Evolutionary conservation across 1,140 invertebrate species (phyloP).

Genomic region (Antheraea mylitta): DNA sequence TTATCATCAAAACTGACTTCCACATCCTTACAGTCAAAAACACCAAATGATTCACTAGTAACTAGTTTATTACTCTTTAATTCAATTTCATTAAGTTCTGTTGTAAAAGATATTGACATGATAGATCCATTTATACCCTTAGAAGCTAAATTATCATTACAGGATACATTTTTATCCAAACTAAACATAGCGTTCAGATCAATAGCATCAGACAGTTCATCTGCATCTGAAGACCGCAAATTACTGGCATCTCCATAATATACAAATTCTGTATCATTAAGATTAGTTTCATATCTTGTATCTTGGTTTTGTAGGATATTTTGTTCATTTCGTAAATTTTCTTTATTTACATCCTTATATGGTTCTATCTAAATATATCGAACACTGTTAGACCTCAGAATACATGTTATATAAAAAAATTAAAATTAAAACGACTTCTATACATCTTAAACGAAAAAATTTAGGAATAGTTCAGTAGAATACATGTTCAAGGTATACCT

Average conservation of each 20-base stretch:
- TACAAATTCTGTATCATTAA: background rate
- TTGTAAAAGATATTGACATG: background rate
- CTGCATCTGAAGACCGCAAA: conserved; percentile 37
- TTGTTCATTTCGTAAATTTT: background rate
- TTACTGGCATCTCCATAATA: conserved; percentile 20
- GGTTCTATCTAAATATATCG: background rate
- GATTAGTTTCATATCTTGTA: background rate
- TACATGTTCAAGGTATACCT: too few species aligned
- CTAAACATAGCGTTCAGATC: conserved; percentile 2
- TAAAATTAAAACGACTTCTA: background rate
- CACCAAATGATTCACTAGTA: conserved; percentile 41
- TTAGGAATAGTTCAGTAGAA: too few species aligned
- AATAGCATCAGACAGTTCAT: conserved; percentile 27
- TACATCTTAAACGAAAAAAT: too few species aligned
- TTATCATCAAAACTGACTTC: conserved; percentile 43
- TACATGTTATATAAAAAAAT: background rate
- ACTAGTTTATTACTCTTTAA: conserved; percentile 21
- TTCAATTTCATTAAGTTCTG: background rate
- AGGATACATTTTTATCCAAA: conserved; percentile 1
- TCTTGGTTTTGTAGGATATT: background rate
- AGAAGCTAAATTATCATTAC: background rate
- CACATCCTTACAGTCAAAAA: conserved; percentile 43
- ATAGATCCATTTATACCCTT: background rate
- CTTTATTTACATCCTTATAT: background rate
- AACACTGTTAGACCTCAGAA: background rate